A percentile compares a stretch with the other conserved stretches of the same genome.
Conservation (phyloP, 1,140 invertebrate species). For the Cherax destructor region DNA sequence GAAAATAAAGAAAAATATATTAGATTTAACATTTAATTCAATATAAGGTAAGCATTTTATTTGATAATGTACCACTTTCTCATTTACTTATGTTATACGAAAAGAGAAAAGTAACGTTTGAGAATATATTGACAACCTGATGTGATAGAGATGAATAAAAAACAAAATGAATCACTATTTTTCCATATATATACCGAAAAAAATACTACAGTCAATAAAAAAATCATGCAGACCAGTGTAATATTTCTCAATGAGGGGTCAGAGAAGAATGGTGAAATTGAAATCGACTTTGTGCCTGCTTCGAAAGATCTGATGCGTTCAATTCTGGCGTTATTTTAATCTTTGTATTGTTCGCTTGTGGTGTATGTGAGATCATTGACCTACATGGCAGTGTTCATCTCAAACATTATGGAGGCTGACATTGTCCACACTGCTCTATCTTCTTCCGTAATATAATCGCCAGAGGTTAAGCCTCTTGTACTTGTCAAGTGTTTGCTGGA, state of each 20-base stretch:
- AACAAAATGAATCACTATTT: too few species aligned
- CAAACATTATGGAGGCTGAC: background rate
- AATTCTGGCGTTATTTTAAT: conserved; percentile 26
- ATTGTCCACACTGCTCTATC: conserved; percentile 32
- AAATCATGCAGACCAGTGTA: too few species aligned
- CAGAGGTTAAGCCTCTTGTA: conserved; percentile 16
- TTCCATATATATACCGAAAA: too few species aligned
- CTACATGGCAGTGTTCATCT: conserved; percentile 6
- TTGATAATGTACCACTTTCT: too few species aligned
- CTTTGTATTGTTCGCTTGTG: background rate
- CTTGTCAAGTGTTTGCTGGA: conserved; percentile 32
- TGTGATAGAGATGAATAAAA: too few species aligned
- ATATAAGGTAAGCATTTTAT: too few species aligned
- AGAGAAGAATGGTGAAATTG: conserved; percentile 28
- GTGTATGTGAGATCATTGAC: background rate
- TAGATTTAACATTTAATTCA: too few species aligned
- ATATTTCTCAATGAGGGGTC: conserved; percentile 41
- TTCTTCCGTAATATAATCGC: background rate
- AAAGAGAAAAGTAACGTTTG: too few species aligned
- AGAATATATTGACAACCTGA: too few species aligned
- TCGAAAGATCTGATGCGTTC: conserved; percentile 6
- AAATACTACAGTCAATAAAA: too few species aligned
- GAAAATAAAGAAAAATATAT: too few species aligned
- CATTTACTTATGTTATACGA: too few species aligned
- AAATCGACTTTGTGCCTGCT: conserved; percentile 29